Evolutionary conservation across 2,888 invertebrate species (phyloP).

Genomic region (Eupeodes latifasciatus): DNA sequence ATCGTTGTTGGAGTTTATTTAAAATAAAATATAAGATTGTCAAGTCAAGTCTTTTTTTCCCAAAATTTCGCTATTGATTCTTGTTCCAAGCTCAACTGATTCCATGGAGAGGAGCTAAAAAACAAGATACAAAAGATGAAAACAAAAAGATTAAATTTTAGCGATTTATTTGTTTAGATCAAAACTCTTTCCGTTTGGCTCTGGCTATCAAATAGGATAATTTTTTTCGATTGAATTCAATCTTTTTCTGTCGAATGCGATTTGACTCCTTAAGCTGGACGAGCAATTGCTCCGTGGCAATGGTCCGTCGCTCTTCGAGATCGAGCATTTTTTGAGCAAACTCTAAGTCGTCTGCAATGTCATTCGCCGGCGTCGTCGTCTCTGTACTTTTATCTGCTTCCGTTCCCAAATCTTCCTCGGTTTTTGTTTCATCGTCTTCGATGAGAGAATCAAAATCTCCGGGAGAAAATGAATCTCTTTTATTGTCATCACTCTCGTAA

Average conservation of each 20-base stretch:
- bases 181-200: background rate
- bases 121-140: no score
- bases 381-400: background rate
- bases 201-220: constrained; percentile 12
- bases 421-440: background rate
- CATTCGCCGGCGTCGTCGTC: background rate
- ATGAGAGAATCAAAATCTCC: background rate
- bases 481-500: background rate
- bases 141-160: background rate
- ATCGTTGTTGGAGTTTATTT: constrained; percentile 60
- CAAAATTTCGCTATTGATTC: no score
- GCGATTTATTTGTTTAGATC: background rate
- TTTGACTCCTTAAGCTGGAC: constrained; percentile 35
- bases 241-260: constrained; percentile 25
- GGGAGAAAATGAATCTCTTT: background rate
- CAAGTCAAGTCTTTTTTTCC: no score
- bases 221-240: constrained; percentile 42
- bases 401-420: background rate
- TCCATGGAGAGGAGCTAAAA: no score
- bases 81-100: no score
- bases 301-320: constrained; percentile 56
- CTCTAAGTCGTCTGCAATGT: background rate
- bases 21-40: background rate
- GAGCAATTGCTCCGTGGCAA: constrained; percentile 42
- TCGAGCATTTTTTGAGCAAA: constrained; percentile 42